Conservation (phyloP, 2,113 vertebrate species). For the Anhinga anhinga region DNA sequence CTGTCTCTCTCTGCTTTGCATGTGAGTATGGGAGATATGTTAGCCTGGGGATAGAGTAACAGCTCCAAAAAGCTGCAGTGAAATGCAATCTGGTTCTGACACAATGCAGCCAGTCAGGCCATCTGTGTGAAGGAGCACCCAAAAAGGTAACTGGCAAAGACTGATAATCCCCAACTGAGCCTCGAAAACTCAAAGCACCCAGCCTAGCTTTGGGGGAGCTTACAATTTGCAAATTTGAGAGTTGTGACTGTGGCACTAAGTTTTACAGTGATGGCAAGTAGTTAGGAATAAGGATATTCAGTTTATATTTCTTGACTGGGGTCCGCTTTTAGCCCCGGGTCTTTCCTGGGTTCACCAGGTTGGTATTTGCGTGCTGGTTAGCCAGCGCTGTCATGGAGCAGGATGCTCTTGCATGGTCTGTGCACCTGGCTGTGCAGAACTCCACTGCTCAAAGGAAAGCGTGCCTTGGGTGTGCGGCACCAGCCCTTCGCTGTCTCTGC, state of each 20-base stretch:
- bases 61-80: neutral
- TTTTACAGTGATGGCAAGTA: neutral
- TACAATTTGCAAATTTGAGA: neutral
- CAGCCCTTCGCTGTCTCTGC: neutral
- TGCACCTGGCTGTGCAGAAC: rapidly evolving
- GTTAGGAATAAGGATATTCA: neutral
- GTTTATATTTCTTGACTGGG: neutral
- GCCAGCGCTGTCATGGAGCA: neutral
- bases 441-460: neutral
- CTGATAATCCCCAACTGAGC: neutral
- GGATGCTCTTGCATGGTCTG: neutral
- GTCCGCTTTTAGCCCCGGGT: neutral
- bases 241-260: neutral
- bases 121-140: neutral
- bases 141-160: neutral
- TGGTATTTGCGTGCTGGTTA: rapidly evolving
- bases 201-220: neutral
- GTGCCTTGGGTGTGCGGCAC: rapidly evolving
- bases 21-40: neutral
- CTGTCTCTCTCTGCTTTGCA: neutral
- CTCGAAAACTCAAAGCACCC: neutral
- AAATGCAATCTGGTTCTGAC: neutral
- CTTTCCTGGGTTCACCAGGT: neutral
- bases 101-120: neutral
- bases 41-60: constrained; percentile 26